Conservation (phyloP, 2,113 vertebrate species). For the Mustelus asterias region DNA sequence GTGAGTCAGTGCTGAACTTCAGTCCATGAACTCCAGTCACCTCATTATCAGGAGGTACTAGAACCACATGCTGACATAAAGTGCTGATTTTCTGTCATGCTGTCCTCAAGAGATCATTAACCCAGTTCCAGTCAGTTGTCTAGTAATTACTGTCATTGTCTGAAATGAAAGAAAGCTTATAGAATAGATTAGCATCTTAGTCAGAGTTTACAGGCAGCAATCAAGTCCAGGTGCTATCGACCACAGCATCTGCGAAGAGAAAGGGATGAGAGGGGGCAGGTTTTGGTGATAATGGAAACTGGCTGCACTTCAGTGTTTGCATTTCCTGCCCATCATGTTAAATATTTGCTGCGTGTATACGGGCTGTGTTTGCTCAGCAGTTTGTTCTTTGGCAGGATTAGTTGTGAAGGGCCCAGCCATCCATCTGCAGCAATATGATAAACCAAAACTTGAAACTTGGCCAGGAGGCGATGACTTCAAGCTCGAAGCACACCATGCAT, state of each 20-base stretch:
- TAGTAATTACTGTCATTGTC: neutral
- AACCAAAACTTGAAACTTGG: neutral
- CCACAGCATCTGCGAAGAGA: neutral
- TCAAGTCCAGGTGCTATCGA: neutral
- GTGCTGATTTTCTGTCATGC: neutral
- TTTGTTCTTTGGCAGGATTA: neutral
- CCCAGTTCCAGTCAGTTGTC: neutral
- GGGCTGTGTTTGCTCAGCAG: conserved; percentile 22
- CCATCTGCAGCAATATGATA: conserved; percentile 8
- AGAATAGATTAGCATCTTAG: neutral
- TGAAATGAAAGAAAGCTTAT: neutral
- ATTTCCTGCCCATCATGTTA: neutral
- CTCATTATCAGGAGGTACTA: neutral
- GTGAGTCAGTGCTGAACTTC: neutral
- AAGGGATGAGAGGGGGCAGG: neutral
- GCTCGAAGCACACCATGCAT: neutral
- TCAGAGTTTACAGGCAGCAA: neutral
- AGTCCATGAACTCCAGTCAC: neutral
- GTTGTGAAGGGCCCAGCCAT: neutral
- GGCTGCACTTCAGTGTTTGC: conserved; percentile 7
- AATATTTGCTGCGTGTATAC: neutral
- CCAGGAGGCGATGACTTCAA: neutral
- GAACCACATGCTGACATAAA: neutral
- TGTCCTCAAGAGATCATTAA: neutral
- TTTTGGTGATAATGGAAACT: neutral